A percentile compares a stretch with the other conserved stretches of the same genome.
Conservation (phyloP, 1,140 invertebrate genomes). For the Marisa cornuarietis region DNA sequence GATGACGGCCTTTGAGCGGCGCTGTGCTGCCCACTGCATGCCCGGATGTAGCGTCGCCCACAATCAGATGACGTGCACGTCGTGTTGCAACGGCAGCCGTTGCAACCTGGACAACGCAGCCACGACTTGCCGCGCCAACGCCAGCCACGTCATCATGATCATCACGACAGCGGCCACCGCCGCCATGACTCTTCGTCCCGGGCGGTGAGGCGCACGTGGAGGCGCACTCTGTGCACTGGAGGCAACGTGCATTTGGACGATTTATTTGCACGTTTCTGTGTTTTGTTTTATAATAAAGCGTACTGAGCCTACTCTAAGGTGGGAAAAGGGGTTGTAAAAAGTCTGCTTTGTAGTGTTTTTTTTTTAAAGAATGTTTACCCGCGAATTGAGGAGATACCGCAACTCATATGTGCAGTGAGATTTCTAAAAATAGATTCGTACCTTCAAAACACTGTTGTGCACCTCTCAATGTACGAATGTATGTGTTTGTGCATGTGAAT, state of each 20-base stretch:
- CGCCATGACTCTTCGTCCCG: not conserved
- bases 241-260: too few species aligned
- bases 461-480: constrained; percentile 2
- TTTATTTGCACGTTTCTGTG: too few species aligned
- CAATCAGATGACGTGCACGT: not conserved
- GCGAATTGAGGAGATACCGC: too few species aligned
- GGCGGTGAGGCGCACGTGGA: too few species aligned
- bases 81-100: constrained; percentile 19
- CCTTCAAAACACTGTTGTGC: not conserved
- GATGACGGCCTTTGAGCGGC: constrained; percentile 6
- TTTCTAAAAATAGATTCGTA: too few species aligned
- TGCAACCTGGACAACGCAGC: constrained; percentile 9
- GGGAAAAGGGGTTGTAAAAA: not conserved
- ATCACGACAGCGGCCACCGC: not conserved
- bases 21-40: not conserved
- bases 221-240: too few species aligned
- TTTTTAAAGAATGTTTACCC: too few species aligned
- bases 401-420: too few species aligned
- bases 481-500: not conserved
- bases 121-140: not conserved
- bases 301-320: too few species aligned
- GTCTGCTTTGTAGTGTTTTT: not conserved
- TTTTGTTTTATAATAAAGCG: too few species aligned
- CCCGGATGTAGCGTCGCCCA: constrained; percentile 3
- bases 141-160: not conserved